Evolutionary conservation across 2,113 vertebrate species (phyloP), one percentile per base, ranked within the genome.

Genomic region (Scartelaos histophorus): DNA sequence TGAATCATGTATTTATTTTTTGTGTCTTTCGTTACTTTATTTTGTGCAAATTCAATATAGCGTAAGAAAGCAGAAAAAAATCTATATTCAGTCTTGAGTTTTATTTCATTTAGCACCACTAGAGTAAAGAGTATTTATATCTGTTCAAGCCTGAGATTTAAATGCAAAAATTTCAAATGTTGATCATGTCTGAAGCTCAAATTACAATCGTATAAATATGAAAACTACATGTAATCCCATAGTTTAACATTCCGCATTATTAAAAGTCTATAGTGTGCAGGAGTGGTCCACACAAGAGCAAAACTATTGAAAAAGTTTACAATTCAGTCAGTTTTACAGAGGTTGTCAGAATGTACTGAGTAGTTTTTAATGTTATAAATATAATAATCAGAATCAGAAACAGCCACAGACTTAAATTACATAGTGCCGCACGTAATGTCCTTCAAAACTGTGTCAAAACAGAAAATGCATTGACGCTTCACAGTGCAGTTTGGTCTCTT

Each of bases 381-480:
- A 58, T 58, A 58, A 58, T 58, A 25, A 58, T 58, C 24, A 34
- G 17, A 38, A 35, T 62, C 29, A 29, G 61, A 2, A n/a, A 64
- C 61, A 38, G 61, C 17, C 61, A 19, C 19, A 13, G 61, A 62
- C 60, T 62, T 17, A 35, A 62, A 34, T 62, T 7, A 35, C 9
- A 34, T 19, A 62, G 25, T 6, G 58, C 25, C 15, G 58, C 47
- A 34, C 13, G 24, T 34, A 34, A 62, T 19, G 29, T 35, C 15
- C 5, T 11, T 45, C 10, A 45, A 47, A 62, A 62, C 22, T 58
- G 21, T 24, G 65, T 35, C 51, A 3, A 3, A 69, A 21, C 6
- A 66, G 54, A 11, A 43, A 82, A 68, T 54, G 19, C 3, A 66
- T 58, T 29, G 13, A 65, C 81, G 81, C 70, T 65, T 74, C 22